phyloP scores from a whole-genome alignment of 2,888 invertebrate genomes.

The Heliconius erato region DNA sequence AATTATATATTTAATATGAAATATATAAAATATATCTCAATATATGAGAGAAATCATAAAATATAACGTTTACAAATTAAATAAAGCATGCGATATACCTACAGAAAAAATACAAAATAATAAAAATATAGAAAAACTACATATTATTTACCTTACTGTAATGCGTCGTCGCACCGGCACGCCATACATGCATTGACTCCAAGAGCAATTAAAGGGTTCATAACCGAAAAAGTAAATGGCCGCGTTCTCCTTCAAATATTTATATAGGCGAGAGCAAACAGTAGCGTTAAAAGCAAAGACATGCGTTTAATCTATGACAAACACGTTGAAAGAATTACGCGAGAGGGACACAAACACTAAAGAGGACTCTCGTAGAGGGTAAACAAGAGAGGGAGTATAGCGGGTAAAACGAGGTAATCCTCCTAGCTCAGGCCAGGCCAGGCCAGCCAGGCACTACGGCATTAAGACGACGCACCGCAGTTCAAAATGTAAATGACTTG shows the following conservation, averaged over 20 bases:
- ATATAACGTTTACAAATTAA: too few species aligned
- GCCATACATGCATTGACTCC: conserved; percentile 15
- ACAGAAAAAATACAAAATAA: background rate
- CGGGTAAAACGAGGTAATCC: conserved; percentile 78
- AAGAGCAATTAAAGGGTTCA: conserved; percentile 80
- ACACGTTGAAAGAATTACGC: conserved; percentile 80
- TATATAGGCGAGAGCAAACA: conserved; percentile 79
- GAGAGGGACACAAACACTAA: conserved; percentile 77
- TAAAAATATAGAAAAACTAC: background rate
- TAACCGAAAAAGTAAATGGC: conserved; percentile 75
- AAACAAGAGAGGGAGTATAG: conserved; percentile 63
- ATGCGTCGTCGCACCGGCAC: conserved; percentile 11
- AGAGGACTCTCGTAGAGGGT: conserved; percentile 68
- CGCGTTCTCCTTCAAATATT: conserved; percentile 79
- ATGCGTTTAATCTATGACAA: conserved; percentile 83
- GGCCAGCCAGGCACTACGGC: conserved; percentile 57
- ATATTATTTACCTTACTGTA: background rate
- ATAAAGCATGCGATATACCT: too few species aligned
- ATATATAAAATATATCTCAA: background rate
- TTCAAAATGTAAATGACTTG: conserved; percentile 76
- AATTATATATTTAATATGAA: background rate
- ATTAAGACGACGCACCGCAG: conserved; percentile 71
- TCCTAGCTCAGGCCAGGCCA: conserved; percentile 56
- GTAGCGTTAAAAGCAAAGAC: conserved; percentile 83
- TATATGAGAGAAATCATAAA: background rate